These are phyloP conservation scores for Prunella fulvescens DNA, from an alignment of 2,113 vertebrate genomes.

Conservation along the genomic window DNA sequence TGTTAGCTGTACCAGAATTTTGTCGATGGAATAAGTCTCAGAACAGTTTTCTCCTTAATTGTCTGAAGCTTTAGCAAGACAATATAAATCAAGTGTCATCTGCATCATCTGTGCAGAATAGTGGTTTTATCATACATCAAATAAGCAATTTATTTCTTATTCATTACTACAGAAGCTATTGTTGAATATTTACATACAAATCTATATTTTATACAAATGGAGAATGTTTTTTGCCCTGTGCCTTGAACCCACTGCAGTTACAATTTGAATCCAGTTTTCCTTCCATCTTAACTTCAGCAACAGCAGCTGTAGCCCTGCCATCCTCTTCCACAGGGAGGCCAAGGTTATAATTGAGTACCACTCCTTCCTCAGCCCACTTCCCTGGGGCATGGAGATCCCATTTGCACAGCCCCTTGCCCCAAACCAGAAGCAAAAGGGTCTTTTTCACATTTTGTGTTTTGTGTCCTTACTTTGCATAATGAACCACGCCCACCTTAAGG, in stretches of 20 bases:
- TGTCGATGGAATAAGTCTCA: slow-evolving; percentile 36
- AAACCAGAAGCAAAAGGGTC: not conserved
- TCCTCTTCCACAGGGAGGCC: not conserved
- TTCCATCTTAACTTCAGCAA: not conserved
- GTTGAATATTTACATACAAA: slow-evolving; percentile 33
- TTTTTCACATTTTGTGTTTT: not conserved
- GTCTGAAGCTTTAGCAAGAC: slow-evolving; percentile 40
- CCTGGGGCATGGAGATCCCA: fast-evolving
- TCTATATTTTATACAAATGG: slow-evolving; percentile 18
- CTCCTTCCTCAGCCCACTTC: not conserved
- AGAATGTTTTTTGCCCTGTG: not conserved
- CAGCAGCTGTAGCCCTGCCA: fast-evolving
- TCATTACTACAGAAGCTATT: not conserved
- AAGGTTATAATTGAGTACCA: fast-evolving
- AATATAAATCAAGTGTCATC: slow-evolving; percentile 45
- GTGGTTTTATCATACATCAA: slow-evolving; percentile 22
- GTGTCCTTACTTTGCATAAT: not conserved
- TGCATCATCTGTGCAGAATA: slow-evolving; percentile 35
- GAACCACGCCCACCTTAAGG: not conserved
- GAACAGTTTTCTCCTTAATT: slow-evolving; percentile 46
- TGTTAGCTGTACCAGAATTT: slow-evolving; percentile 59
- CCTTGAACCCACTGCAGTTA: not conserved
- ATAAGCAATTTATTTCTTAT: slow-evolving; percentile 28
- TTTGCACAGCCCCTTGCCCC: not conserved
- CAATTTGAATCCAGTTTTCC: not conserved